Evolutionary conservation across 2,797 vertebrate genomes (phyloP).

Genomic region (Micropoecilia bifurca): DNA sequence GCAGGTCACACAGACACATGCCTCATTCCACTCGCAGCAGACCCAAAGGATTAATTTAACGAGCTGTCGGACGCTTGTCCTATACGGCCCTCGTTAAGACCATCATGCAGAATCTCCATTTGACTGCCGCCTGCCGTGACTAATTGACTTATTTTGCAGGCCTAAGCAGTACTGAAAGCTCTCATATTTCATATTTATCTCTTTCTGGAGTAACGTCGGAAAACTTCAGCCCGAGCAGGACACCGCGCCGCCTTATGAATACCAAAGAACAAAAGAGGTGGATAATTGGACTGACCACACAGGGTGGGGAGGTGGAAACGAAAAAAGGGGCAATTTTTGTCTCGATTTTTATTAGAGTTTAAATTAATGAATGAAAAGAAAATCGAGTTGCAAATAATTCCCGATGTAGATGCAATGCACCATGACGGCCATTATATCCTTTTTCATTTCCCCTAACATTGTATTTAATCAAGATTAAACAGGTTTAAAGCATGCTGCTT

Average conservation of each 20-base stretch:
- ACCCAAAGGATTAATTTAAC: constrained; percentile 83
- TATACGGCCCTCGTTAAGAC: constrained; percentile 78
- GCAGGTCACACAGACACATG: constrained; percentile 79
- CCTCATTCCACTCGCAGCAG: constrained; percentile 75
- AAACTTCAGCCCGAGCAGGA: constrained; percentile 56
- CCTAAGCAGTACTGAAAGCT: constrained; percentile 78
- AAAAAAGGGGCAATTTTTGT: not conserved
- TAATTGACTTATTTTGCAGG: constrained; percentile 82
- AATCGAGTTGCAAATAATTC: not conserved
- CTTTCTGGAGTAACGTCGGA: constrained; percentile 67
- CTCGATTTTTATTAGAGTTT: not conserved
- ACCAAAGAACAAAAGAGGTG: constrained; percentile 18
- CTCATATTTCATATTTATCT: constrained; percentile 81
- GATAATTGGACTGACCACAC: constrained; percentile 27
- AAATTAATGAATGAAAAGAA: not conserved
- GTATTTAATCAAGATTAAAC: constrained; percentile 72
- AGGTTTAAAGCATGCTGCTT: constrained; percentile 36
- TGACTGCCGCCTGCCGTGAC: constrained; percentile 79
- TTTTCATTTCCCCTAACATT: constrained; percentile 43
- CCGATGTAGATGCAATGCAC: constrained; percentile 25
- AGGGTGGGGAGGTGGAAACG: not conserved
- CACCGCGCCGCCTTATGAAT: constrained; percentile 37
- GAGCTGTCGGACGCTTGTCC: constrained; percentile 81
- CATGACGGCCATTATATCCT: constrained; percentile 28
- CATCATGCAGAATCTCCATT: constrained; percentile 79